Conservation (phyloP, 2,113 vertebrate genomes). For the Pangasianodon hypophthalmus region DNA sequence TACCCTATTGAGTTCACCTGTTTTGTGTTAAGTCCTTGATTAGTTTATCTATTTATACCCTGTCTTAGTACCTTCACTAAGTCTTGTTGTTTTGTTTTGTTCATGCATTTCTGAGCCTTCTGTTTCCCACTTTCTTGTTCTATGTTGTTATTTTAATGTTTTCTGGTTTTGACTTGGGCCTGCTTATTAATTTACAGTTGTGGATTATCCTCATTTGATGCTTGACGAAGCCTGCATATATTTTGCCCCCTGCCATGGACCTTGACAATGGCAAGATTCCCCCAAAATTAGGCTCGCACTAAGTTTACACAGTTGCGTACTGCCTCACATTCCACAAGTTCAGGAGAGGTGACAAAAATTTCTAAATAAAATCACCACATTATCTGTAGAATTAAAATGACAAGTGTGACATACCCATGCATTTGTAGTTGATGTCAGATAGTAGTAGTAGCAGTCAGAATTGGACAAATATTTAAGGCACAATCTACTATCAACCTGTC, state of each 20-base stretch:
- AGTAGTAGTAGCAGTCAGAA: background rate
- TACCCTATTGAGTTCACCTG: background rate
- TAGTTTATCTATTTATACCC: background rate
- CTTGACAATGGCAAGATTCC: background rate
- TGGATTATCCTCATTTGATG: background rate
- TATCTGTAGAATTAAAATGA: background rate
- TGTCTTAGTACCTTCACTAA: background rate
- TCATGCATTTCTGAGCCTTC: background rate
- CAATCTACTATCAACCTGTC: background rate
- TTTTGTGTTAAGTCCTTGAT: background rate
- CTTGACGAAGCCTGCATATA: background rate
- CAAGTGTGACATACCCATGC: background rate
- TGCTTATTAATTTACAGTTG: background rate
- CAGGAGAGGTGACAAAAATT: background rate
- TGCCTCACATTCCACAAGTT: background rate
- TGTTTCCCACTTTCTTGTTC: background rate
- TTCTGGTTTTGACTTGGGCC: background rate
- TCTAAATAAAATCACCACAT: background rate
- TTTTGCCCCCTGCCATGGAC: background rate
- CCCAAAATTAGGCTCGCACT: background rate
- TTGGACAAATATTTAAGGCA: background rate
- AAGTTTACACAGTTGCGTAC: background rate
- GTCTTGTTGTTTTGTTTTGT: background rate
- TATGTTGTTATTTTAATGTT: background rate
- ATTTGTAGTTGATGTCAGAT: background rate